Percentiles rank a stretch among this genome's conserved stretches.
phyloP scores from a whole-genome alignment of 2,888 invertebrate species.

The Dermolepida albohirtum region DNA sequence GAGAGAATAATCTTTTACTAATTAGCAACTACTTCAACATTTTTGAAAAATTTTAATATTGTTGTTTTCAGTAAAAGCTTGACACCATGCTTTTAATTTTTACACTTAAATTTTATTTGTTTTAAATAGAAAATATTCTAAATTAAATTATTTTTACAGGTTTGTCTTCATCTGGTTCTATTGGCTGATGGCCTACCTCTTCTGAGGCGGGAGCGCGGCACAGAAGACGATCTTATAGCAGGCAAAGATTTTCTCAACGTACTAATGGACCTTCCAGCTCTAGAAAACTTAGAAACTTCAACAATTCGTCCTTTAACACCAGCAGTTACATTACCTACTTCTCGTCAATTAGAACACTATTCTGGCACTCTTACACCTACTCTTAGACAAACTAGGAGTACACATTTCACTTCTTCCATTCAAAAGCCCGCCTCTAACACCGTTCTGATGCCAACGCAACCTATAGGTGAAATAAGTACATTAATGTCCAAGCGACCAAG shows the following conservation, averaged over 20 bases:
- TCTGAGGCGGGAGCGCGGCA: slow-evolving; percentile 59
- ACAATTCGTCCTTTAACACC: slow-evolving; percentile 45
- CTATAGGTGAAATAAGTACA: slow-evolving; percentile 19
- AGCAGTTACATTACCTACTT: slow-evolving; percentile 42
- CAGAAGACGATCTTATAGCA: slow-evolving; percentile 64
- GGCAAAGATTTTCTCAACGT: slow-evolving; percentile 66
- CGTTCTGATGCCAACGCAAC: slow-evolving; percentile 34
- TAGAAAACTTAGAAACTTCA: slow-evolving; percentile 45
- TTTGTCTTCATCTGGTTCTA: slow-evolving; percentile 57
- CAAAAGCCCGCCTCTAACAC: slow-evolving; percentile 9
- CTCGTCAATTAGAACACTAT: slow-evolving; percentile 38
- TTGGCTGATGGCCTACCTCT: slow-evolving; percentile 62
- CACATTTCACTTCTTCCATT: slow-evolving; percentile 19
- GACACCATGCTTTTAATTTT: too few relatives aligned
- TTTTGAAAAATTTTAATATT: too few relatives aligned
- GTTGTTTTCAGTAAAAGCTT: too few relatives aligned
- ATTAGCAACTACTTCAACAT: too few relatives aligned
- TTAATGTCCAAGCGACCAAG: slow-evolving; percentile 31
- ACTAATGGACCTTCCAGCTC: slow-evolving; percentile 59
- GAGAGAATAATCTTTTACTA: too few relatives aligned
- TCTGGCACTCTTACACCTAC: slow-evolving; percentile 20
- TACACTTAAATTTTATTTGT: too few relatives aligned
- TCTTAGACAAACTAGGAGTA: slow-evolving; percentile 31
- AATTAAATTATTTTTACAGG: slow-evolving; percentile 54
- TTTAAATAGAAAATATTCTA: too few relatives aligned